Percentiles rank a stretch among this genome's conserved stretches.
phyloP scores from a whole-genome alignment of 2,797 vertebrate species.

The Nyctalus aviator region DNA sequence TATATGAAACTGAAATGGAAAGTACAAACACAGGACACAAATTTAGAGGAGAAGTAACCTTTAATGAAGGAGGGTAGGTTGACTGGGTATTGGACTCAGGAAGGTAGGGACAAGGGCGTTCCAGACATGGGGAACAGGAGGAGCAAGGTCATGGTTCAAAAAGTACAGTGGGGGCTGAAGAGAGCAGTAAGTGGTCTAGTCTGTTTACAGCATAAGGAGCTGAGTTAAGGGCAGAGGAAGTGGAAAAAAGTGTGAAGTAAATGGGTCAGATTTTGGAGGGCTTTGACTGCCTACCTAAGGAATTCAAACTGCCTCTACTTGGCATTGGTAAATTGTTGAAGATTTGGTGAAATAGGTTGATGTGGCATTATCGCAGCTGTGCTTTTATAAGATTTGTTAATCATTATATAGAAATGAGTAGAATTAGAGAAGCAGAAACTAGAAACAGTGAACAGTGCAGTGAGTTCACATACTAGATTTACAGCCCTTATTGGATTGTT shows the following conservation, averaged over 20 bases:
- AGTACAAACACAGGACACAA: background rate
- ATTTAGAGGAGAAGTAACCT: conserved; percentile 20
- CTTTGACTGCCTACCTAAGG: conserved; percentile 31
- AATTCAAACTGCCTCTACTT: conserved; percentile 5
- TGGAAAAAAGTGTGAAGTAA: background rate
- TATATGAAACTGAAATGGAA: conserved; percentile 19
- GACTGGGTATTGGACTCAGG: conserved; percentile 12
- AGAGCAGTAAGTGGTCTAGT: background rate
- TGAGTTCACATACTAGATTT: conserved; percentile 13
- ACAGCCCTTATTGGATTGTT: background rate
- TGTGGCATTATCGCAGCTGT: conserved; percentile 16
- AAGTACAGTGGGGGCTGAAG: background rate
- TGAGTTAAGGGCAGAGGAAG: background rate
- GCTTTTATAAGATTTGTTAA: conserved; percentile 28
- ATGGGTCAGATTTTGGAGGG: background rate
- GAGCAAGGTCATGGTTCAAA: conserved; percentile 23
- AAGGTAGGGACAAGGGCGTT: background rate
- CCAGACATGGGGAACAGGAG: background rate
- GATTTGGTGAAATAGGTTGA: conserved; percentile 9
- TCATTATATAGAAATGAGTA: conserved; percentile 8
- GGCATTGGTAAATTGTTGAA: background rate
- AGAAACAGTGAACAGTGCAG: conserved; percentile 10
- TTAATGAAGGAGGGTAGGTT: conserved; percentile 21
- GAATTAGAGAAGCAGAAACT: conserved; percentile 35
- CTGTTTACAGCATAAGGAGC: background rate